phyloP scores from a whole-genome alignment of 2,888 invertebrate species.

The Lasioglossum figueresi region DNA sequence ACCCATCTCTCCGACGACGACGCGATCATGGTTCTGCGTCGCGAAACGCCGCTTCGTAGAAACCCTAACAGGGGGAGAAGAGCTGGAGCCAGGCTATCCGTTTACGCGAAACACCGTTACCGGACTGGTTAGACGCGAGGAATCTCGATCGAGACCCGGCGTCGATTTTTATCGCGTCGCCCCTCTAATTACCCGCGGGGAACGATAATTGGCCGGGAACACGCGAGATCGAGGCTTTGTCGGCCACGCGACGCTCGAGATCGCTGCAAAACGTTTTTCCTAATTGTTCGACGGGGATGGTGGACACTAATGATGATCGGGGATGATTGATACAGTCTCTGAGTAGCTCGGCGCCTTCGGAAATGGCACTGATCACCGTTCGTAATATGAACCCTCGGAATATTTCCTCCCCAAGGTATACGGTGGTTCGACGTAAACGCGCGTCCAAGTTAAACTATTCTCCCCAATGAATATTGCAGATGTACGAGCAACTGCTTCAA shows the following conservation, averaged over 20 bases:
- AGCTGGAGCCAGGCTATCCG: neutral
- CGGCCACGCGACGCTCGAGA: neutral
- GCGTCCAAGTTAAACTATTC: neutral
- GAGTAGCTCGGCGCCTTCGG: neutral
- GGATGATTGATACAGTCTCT: neutral
- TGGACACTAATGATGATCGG: neutral
- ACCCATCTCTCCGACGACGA: neutral
- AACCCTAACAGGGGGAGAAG: neutral
- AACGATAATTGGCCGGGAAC: slow-evolving; percentile 51
- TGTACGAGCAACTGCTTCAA: neutral
- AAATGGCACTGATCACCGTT: neutral
- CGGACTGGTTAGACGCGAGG: slow-evolving; percentile 17
- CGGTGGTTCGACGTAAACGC: neutral
- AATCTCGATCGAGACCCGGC: slow-evolving; percentile 42
- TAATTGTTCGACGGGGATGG: neutral
- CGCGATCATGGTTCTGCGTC: neutral
- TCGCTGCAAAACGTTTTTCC: neutral
- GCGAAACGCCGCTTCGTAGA: neutral
- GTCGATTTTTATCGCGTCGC: slow-evolving; percentile 48
- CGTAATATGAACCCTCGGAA: neutral
- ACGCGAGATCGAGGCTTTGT: neutral
- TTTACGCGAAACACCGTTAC: slow-evolving; percentile 12
- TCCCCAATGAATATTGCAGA: neutral
- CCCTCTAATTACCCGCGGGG: slow-evolving; percentile 50
- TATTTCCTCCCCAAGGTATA: neutral